Base-by-base conservation (phyloP, 2,113 vertebrate species). In the Pelecanoides urinatrix region DNA sequence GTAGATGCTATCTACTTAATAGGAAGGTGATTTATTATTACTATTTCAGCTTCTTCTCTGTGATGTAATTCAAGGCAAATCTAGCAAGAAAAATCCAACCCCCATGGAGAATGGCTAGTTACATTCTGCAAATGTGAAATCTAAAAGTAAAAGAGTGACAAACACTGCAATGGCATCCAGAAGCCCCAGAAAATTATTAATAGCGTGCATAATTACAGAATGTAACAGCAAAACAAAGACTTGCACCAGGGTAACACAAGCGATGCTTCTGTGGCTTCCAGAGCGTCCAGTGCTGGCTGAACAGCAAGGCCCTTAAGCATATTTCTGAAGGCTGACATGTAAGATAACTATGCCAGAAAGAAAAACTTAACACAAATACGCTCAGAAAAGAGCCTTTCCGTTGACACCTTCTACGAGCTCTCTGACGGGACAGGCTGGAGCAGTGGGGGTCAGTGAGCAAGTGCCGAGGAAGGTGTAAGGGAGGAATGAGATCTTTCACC, bases 371-470 rank as follows among this genome's bases (percentile, higher is more conserved):
- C n/a, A 50, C 22, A 29, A 53, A 53, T 13, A 42, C 0, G 3
- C 56, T 55, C 49, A n/a, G 45, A 40, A 52, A 47, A 50, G 34
- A 44, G 16, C 0, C 1, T 55, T 59, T 79, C 38, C 5, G 11
- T 0, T 11, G 40, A 47, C 29, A 52, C 11, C 21, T 27, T 26
- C 32, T 42, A 3, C 0, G 1, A 62, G 32, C 6, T 59, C 38
- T 19, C 25, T 7, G 23, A 29, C 2, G 13, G 36, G 21, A 4
- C 58, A 59, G 25, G 59, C 3, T 32, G 42, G 50, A 47, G 59
- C 4, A 7, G 14, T 20, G 8, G 16, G 8, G 3, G 5, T 16
- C 62, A 52, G 38, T 1, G 17, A 62, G 61, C 27, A 50, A 52
- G 34, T 30, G 34, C 53, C 59, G 52, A 75, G 56, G 66, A 40